A percentile compares a stretch with the other conserved stretches of the same genome.
Conservation (phyloP, 2,113 vertebrate genomes). For the Plecotus auritus region DNA sequence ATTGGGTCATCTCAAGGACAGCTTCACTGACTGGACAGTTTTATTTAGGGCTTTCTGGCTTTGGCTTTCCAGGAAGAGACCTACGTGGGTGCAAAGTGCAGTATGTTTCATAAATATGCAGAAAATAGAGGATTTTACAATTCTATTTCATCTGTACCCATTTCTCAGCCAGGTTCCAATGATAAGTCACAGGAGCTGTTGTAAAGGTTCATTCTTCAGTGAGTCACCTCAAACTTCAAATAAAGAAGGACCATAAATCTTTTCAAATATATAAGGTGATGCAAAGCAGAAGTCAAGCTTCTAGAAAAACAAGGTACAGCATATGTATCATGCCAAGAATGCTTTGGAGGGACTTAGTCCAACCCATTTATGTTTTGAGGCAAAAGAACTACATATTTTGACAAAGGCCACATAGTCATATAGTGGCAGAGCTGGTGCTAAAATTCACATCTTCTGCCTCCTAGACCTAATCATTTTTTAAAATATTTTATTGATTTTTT, state of each 20-base stretch:
- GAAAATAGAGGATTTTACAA: background rate
- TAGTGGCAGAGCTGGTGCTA: background rate
- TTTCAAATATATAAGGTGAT: conserved; percentile 15
- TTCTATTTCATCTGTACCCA: background rate
- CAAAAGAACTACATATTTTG: background rate
- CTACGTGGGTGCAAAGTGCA: background rate
- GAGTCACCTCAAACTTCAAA: background rate
- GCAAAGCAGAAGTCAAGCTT: background rate
- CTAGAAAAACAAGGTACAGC: background rate
- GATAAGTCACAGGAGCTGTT: background rate
- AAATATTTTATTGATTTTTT: too few relatives aligned
- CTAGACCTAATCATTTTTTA: background rate
- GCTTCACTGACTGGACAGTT: background rate
- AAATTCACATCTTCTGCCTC: background rate
- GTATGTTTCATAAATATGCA: background rate
- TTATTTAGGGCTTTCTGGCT: background rate
- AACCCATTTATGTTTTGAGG: background rate
- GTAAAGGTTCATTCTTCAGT: background rate
- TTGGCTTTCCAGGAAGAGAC: background rate
- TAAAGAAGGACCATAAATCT: background rate
- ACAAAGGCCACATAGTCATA: background rate
- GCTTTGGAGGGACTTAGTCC: background rate
- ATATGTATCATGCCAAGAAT: background rate
- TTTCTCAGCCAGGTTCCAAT: background rate
- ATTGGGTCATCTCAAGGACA: background rate